Conservation (phyloP, 2,888 invertebrate genomes). For the Drosophila prolongata region DNA sequence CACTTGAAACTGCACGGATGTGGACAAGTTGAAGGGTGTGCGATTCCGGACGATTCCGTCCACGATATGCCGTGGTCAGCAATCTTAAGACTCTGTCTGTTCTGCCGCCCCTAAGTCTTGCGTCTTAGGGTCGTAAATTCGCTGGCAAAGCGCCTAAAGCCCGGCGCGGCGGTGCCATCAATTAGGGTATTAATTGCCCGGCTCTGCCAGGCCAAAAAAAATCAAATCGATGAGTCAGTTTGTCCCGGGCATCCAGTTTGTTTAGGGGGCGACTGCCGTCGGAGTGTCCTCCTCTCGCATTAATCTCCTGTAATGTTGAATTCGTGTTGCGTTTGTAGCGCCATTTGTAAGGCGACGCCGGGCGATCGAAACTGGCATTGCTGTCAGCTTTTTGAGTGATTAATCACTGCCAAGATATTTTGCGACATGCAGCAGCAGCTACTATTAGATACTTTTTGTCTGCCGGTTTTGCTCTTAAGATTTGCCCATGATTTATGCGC, state of each 20-base stretch:
- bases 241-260: neutral
- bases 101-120: slow-evolving; percentile 68
- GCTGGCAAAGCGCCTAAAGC: slow-evolving; percentile 57
- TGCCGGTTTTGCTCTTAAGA: slow-evolving; percentile 64
- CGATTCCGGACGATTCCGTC: neutral
- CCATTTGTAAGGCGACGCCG: slow-evolving; percentile 70
- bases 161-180: slow-evolving; percentile 64
- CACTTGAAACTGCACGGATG: slow-evolving; percentile 34
- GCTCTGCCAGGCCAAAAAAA: slow-evolving; percentile 20
- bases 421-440: slow-evolving; percentile 65
- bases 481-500: slow-evolving; percentile 71
- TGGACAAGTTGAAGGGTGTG: slow-evolving; percentile 70
- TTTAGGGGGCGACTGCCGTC: neutral
- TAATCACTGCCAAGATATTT: slow-evolving; percentile 67
- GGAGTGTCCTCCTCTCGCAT: slow-evolving; percentile 8
- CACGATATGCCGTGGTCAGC: slow-evolving; percentile 34
- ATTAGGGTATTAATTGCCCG: slow-evolving; percentile 66
- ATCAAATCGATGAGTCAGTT: slow-evolving; percentile 24
- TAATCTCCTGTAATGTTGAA: slow-evolving; percentile 70
- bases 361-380: slow-evolving; percentile 22
- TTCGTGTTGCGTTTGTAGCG: slow-evolving; percentile 77
- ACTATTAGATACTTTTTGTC: slow-evolving; percentile 78
- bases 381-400: slow-evolving; percentile 72
- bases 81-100: slow-evolving; percentile 44
- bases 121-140: slow-evolving; percentile 68